These are phyloP conservation scores for Rambutsinella grinnellia DNA, from an alignment of 2,888 invertebrate species.

Conservation along the genomic window DNA sequence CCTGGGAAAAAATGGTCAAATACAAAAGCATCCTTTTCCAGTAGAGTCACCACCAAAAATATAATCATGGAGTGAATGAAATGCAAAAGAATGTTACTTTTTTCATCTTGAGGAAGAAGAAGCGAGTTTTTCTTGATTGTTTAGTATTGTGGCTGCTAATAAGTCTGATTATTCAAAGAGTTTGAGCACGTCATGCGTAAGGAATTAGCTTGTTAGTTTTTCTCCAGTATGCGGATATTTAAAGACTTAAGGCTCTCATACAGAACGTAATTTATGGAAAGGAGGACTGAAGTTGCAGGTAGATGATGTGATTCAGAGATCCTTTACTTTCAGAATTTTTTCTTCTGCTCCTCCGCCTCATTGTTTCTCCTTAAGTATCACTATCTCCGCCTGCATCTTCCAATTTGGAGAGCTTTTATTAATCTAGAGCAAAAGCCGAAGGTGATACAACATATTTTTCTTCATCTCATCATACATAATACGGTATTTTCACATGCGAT, in stretches of 20 bases:
- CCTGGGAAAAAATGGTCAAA: conserved; percentile 32
- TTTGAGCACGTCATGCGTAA: not conserved
- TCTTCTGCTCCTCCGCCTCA: conserved; percentile 16
- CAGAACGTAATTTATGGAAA: not conserved
- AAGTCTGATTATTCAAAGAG: too few relatives aligned
- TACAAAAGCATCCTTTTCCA: conserved; percentile 32
- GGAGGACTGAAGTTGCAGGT: not conserved
- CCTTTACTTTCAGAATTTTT: conserved; percentile 7
- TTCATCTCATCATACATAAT: too few relatives aligned
- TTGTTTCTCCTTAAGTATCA: not conserved
- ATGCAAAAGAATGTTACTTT: too few relatives aligned
- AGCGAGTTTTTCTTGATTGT: too few relatives aligned
- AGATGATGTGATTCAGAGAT: conserved; percentile 2
- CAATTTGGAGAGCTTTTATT: conserved; percentile 29
- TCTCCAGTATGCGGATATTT: not conserved
- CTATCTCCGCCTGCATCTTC: conserved; percentile 35
- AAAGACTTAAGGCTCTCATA: conserved; percentile 4
- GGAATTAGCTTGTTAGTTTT: not conserved
- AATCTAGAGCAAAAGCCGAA: conserved; percentile 31
- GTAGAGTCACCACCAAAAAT: conserved; percentile 5
- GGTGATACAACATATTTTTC: too few relatives aligned
- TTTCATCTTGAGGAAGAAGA: too few relatives aligned
- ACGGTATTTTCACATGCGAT: too few relatives aligned
- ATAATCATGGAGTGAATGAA: too few relatives aligned
- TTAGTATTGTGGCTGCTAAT: too few relatives aligned